These are phyloP conservation scores for Azemiops feae DNA, from an alignment of 2,113 vertebrate species.

Conservation along the genomic window DNA sequence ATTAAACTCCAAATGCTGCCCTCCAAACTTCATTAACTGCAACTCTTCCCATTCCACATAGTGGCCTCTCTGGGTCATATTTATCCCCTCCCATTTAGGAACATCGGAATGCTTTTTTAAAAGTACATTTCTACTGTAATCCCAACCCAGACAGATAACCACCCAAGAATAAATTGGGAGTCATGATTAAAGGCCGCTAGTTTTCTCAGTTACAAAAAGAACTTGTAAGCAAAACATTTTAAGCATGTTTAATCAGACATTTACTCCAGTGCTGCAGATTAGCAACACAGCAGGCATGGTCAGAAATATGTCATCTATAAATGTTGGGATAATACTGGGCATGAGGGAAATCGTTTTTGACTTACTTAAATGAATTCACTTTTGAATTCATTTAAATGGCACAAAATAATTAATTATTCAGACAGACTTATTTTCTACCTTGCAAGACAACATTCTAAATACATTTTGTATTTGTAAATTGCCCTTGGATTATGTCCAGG, in stretches of 20 bases:
- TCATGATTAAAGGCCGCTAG: neutral
- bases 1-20: neutral
- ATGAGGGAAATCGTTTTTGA: neutral
- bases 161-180: neutral
- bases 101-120: neutral
- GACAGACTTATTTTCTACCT: neutral
- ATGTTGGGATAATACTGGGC: neutral
- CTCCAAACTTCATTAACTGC: neutral
- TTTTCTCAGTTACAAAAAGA: neutral
- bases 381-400: neutral
- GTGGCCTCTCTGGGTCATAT: neutral
- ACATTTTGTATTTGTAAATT: neutral
- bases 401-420: neutral
- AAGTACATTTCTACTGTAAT: neutral
- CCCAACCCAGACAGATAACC: neutral
- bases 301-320: neutral
- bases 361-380: neutral
- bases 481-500: neutral
- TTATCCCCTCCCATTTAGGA: neutral
- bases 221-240: slow-evolving; percentile 5
- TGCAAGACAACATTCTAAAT: neutral
- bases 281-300: neutral
- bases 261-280: neutral
- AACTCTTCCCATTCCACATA: neutral
- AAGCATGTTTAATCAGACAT: neutral